Conservation (phyloP, 2,888 invertebrate genomes). For the Strigamia crassipes region DNA sequence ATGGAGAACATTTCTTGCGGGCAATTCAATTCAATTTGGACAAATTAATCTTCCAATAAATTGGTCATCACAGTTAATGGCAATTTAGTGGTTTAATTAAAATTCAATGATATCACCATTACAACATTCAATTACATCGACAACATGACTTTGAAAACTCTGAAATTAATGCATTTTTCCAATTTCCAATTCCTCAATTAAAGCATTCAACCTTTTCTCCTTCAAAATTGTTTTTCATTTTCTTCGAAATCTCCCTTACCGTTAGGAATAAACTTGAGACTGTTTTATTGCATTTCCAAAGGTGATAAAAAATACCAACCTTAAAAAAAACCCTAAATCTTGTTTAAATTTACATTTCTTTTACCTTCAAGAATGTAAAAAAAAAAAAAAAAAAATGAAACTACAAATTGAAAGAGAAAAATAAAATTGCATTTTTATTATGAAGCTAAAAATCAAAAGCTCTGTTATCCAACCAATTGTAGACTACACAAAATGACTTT, state of each 20-base stretch:
- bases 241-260: neutral
- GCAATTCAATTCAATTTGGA: conserved; percentile 32
- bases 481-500: too few relatives aligned
- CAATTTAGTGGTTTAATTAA: conserved; percentile 40
- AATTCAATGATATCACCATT: conserved; percentile 36
- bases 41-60: conserved; percentile 35
- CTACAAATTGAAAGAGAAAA: neutral
- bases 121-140: conserved; percentile 25
- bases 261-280: neutral
- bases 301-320: neutral
- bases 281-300: conserved; percentile 24
- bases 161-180: neutral
- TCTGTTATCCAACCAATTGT: too few relatives aligned
- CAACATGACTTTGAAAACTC: conserved; percentile 1
- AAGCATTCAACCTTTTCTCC: neutral
- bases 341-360: neutral
- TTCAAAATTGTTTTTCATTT: neutral
- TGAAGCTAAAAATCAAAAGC: neutral
- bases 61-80: conserved; percentile 36
- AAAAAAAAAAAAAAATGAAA: neutral
- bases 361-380: neutral
- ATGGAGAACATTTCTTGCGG: neutral
- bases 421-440: neutral
- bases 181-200: neutral
- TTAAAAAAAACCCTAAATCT: neutral